These are phyloP conservation scores for Rotaria socialis DNA, from an alignment of 2,888 invertebrate species.

Conservation along the genomic window DNA sequence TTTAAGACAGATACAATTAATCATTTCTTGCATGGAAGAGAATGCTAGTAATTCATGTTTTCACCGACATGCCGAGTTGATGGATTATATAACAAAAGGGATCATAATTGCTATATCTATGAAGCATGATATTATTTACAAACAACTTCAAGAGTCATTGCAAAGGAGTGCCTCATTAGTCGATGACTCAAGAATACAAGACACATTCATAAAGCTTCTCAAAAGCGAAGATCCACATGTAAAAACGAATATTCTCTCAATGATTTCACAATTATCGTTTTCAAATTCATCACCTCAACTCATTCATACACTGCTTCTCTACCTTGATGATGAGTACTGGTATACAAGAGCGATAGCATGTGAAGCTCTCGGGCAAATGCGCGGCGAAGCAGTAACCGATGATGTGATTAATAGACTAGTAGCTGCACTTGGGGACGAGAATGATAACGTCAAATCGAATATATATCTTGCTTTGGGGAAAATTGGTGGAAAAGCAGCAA, in stretches of 20 bases:
- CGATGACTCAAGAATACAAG: neutral
- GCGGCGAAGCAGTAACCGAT: neutral
- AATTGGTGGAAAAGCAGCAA: neutral
- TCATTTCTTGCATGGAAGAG: neutral
- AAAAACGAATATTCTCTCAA: neutral
- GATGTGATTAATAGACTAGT: neutral
- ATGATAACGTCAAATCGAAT: neutral
- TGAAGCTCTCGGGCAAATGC: neutral
- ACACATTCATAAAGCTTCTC: neutral
- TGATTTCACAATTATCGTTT: neutral
- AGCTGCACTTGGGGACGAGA: neutral
- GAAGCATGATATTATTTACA: neutral
- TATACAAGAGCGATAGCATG: neutral
- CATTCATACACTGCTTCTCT: neutral
- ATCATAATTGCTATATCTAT: neutral
- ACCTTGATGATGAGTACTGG: neutral
- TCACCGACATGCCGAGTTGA: neutral
- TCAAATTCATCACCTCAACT: neutral
- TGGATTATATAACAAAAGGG: neutral
- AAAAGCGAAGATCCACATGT: neutral
- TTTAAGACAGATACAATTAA: neutral
- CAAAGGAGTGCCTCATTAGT: neutral
- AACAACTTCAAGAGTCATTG: neutral
- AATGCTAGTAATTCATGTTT: neutral
- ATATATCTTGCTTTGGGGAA: neutral